Evolutionary conservation across 2,113 vertebrate genomes (phyloP).

Genomic region (Seriola quinqueradiata): DNA sequence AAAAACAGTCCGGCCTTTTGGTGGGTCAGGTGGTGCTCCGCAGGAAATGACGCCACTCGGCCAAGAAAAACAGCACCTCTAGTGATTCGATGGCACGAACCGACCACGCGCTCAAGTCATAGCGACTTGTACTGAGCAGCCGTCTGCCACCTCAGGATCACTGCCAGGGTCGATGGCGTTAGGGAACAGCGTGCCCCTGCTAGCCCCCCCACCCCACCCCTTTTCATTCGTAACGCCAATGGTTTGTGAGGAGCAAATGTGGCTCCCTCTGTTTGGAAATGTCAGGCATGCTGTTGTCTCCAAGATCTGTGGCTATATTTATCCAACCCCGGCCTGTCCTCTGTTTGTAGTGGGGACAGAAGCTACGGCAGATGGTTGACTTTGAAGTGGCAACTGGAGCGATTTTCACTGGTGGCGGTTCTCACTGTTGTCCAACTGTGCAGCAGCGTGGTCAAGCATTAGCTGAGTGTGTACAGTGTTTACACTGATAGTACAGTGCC

Average conservation of each 20-base stretch:
- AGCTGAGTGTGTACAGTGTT: slow-evolving; percentile 33
- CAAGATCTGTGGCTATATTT: slow-evolving; percentile 73
- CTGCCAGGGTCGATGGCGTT: slow-evolving; percentile 50
- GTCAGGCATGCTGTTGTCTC: slow-evolving; percentile 61
- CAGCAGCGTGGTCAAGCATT: slow-evolving; percentile 14
- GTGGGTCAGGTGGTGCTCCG: slow-evolving; percentile 50
- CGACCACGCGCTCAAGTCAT: background rate
- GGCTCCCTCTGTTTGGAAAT: slow-evolving; percentile 53
- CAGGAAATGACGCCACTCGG: slow-evolving; percentile 25
- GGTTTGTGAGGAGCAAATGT: slow-evolving; percentile 32
- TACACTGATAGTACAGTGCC: background rate
- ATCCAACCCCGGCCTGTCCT: slow-evolving; percentile 50
- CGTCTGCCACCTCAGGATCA: slow-evolving; percentile 58
- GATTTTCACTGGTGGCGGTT: slow-evolving; percentile 58
- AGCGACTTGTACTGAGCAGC: slow-evolving; percentile 46
- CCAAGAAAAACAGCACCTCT: slow-evolving; percentile 56
- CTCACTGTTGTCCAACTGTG: slow-evolving; percentile 38
- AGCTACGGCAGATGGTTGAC: slow-evolving; percentile 72
- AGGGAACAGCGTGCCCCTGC: slow-evolving; percentile 17
- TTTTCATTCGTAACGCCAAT: slow-evolving; percentile 11
- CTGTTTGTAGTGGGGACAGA: slow-evolving; percentile 58
- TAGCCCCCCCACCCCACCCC: background rate
- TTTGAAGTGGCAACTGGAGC: slow-evolving; percentile 57
- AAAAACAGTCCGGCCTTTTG: slow-evolving; percentile 31
- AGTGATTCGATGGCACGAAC: slow-evolving; percentile 9